Conservation (phyloP, 1,140 invertebrate genomes). For the Tribolium madens region DNA sequence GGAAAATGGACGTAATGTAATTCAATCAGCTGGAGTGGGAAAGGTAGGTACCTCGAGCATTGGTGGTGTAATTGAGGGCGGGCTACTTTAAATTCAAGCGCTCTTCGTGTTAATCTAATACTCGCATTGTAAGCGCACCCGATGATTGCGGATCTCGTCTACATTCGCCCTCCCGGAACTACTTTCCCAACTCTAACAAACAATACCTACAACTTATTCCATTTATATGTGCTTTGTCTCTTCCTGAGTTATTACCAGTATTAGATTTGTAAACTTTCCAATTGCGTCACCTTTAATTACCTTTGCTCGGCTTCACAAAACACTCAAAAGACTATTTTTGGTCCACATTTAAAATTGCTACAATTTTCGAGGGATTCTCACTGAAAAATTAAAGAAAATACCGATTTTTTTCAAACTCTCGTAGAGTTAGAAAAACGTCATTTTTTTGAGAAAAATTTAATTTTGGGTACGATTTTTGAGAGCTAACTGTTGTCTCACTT, state of each 20-base stretch:
- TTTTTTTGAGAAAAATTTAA: too few species aligned
- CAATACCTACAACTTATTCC: constrained; percentile 48
- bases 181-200: constrained; percentile 47
- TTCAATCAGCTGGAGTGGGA: constrained; percentile 49
- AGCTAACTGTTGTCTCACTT: too few species aligned
- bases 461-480: too few species aligned
- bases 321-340: too few species aligned
- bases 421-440: too few species aligned
- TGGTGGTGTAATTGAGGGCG: constrained; percentile 49
- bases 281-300: constrained; percentile 5
- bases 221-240: constrained; percentile 47
- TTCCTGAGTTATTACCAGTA: constrained; percentile 40
- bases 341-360: too few species aligned
- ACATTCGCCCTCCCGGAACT: constrained; percentile 43
- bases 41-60: constrained; percentile 39
- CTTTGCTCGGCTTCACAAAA: neutral
- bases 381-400: too few species aligned
- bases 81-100: constrained; percentile 54
- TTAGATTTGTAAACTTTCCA: constrained; percentile 36
- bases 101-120: constrained; percentile 53
- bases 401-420: too few species aligned
- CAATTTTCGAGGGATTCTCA: too few species aligned
- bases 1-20: constrained; percentile 49
- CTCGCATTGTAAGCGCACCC: constrained; percentile 49
- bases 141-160: constrained; percentile 49